These are phyloP conservation scores for Macrophya alboannulata DNA, from an alignment of 2,888 invertebrate species.

Conservation along the genomic window DNA sequence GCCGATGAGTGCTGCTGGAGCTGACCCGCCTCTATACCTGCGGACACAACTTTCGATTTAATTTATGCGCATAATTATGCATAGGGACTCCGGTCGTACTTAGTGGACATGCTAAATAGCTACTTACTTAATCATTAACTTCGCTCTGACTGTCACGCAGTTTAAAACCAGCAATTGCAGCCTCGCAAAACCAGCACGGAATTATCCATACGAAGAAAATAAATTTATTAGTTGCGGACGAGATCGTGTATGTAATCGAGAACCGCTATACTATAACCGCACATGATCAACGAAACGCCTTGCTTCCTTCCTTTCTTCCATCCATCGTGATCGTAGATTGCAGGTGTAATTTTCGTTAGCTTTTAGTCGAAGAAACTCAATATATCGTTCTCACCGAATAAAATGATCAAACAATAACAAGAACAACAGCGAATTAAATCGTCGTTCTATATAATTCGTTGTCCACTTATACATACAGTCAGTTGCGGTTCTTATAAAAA, in stretches of 20 bases:
- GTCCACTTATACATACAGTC: not conserved
- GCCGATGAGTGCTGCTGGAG: not conserved
- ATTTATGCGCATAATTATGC: slow-evolving; percentile 47
- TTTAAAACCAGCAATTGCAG: slow-evolving; percentile 16
- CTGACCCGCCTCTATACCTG: not conserved
- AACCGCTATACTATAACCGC: not conserved
- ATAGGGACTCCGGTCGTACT: slow-evolving; percentile 31
- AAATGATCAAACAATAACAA: not conserved
- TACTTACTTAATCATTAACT: slow-evolving; percentile 50
- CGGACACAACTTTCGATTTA: slow-evolving; percentile 40
- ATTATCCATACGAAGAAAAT: slow-evolving; percentile 14
- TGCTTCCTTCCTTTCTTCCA: slow-evolving; percentile 1
- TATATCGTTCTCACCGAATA: too few species aligned
- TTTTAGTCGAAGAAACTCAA: not conserved
- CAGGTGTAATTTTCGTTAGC: not conserved
- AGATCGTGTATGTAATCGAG: slow-evolving; percentile 18
- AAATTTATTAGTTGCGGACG: slow-evolving; percentile 35
- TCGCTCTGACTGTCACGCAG: slow-evolving; percentile 43
- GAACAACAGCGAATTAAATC: not conserved
- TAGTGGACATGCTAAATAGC: slow-evolving; percentile 43
- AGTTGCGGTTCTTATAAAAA: slow-evolving; percentile 5
- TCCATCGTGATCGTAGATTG: not conserved
- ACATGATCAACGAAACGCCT: not conserved
- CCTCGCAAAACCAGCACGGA: not conserved
- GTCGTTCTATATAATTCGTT: not conserved